A percentile compares a stretch with the other conserved stretches of the same genome.
These are phyloP conservation scores for Eupsittula cactorum DNA, from an alignment of 2,113 vertebrate genomes.

Conservation along the genomic window DNA sequence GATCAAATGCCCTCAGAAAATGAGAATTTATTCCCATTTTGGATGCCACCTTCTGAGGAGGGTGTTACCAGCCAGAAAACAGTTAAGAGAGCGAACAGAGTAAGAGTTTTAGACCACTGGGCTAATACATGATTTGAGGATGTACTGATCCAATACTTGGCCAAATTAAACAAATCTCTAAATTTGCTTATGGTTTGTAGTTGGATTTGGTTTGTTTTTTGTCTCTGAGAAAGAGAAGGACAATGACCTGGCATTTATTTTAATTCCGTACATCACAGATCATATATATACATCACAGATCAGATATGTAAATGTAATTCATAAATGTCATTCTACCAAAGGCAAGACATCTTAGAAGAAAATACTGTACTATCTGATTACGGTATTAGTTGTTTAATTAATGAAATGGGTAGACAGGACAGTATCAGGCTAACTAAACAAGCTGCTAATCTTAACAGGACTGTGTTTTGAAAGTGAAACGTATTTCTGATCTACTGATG, in stretches of 20 bases:
- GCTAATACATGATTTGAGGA: neutral
- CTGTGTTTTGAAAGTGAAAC: conserved; percentile 2
- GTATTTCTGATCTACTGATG: neutral
- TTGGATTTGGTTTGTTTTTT: neutral
- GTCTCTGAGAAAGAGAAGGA: neutral
- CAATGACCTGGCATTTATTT: neutral
- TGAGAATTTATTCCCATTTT: neutral
- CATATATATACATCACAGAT: neutral
- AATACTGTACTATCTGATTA: neutral
- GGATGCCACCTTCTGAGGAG: neutral
- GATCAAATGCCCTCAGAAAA: neutral
- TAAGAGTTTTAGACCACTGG: neutral
- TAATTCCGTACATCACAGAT: neutral
- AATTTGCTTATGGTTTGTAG: neutral
- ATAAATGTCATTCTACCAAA: neutral
- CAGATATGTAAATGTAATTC: neutral
- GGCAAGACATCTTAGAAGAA: neutral
- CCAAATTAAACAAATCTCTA: neutral
- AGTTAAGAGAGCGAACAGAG: neutral
- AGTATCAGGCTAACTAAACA: conserved; percentile 13
- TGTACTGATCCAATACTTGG: neutral
- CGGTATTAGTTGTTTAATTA: neutral
- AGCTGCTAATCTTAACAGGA: neutral
- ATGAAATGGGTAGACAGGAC: neutral
- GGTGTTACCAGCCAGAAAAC: neutral